These are phyloP conservation scores for Euphonia xanthogaster DNA, from an alignment of 2,797 vertebrate genomes.

Conservation along the genomic window DNA sequence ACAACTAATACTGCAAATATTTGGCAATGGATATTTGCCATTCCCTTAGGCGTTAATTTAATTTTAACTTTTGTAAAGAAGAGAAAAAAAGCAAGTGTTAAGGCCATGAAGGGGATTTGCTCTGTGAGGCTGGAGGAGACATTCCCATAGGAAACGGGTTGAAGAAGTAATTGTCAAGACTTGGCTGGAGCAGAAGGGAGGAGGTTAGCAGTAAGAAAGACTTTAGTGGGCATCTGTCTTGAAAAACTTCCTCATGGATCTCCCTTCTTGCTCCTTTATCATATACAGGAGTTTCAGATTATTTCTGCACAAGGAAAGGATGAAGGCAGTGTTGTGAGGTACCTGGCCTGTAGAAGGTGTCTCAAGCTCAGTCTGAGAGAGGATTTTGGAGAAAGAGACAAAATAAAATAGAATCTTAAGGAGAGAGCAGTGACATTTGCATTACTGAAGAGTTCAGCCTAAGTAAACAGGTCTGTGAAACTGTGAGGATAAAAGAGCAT, in stretches of 20 bases:
- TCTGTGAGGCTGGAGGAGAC: neutral
- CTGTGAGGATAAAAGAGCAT: neutral
- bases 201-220: neutral
- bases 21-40: neutral
- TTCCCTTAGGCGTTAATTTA: neutral
- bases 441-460: neutral
- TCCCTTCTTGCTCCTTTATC: neutral
- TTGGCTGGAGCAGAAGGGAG: neutral
- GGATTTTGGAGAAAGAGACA: neutral
- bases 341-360: neutral
- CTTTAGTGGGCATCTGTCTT: neutral
- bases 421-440: neutral
- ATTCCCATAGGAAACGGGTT: neutral
- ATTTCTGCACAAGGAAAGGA: neutral
- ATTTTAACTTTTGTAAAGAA: neutral
- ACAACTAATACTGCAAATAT: neutral
- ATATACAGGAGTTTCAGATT: neutral
- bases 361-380: neutral
- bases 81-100: neutral
- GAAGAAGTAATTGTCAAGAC: neutral
- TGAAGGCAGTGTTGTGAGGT: neutral
- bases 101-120: neutral
- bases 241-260: neutral
- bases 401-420: neutral
- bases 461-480: neutral